Percentiles rank a stretch among this genome's conserved stretches.
phyloP scores from a whole-genome alignment of 2,113 vertebrate genomes.

The Antigone vipio region DNA sequence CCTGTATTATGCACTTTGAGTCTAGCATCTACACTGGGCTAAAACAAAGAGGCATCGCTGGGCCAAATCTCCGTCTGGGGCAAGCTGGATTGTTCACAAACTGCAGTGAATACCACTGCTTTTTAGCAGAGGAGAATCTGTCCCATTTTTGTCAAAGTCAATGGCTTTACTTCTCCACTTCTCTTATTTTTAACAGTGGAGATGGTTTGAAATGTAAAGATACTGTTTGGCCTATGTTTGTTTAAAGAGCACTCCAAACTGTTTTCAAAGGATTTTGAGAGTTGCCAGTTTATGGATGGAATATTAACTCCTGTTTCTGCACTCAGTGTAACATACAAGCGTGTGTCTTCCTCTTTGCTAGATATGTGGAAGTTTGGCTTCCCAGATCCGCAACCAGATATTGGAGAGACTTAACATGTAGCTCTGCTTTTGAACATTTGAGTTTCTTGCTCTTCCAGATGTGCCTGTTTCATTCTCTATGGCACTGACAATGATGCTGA shows the following conservation, averaged over 20 bases:
- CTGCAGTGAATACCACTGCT: neutral
- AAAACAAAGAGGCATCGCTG: neutral
- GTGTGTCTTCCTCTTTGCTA: neutral
- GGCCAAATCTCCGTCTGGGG: rapidly evolving
- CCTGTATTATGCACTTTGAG: neutral
- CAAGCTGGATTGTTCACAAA: neutral
- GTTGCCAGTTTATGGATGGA: neutral
- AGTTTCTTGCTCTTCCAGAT: neutral
- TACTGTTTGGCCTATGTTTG: neutral
- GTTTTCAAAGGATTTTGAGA: neutral
- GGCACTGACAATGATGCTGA: neutral
- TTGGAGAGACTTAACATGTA: neutral
- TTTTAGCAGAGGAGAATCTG: neutral
- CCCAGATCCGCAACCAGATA: neutral
- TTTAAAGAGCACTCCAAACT: neutral
- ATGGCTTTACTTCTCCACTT: neutral
- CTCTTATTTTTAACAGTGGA: neutral
- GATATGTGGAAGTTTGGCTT: neutral
- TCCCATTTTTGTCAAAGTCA: neutral
- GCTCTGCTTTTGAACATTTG: neutral
- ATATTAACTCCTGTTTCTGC: neutral
- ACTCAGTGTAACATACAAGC: rapidly evolving
- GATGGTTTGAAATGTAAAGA: neutral
- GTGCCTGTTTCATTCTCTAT: neutral
- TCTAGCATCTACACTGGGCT: neutral